Evolutionary conservation across 2,888 invertebrate species (phyloP).

Genomic region (Pedicia rivosa): DNA sequence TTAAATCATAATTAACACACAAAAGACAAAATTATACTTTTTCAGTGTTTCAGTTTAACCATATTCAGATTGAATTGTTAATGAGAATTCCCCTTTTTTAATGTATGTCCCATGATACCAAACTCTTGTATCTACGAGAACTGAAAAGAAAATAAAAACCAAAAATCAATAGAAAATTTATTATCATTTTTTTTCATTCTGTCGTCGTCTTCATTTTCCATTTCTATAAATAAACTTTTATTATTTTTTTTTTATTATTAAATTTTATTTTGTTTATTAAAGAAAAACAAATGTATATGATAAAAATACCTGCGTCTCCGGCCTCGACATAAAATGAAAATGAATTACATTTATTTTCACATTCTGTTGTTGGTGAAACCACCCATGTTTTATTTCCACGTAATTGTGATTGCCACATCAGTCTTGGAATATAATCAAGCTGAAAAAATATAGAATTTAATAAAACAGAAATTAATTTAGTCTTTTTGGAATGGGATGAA

Average conservation of each 20-base stretch:
- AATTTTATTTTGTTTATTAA: neutral
- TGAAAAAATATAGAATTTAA: constrained; percentile 24
- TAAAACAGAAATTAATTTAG: neutral
- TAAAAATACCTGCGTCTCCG: constrained; percentile 61
- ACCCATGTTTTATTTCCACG: constrained; percentile 74
- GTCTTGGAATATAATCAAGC: constrained; percentile 79
- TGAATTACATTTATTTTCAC: constrained; percentile 56
- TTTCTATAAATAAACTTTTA: too few relatives aligned
- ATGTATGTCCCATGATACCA: constrained; percentile 87
- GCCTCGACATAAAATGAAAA: constrained; percentile 66
- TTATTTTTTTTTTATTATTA: constrained; percentile 5
- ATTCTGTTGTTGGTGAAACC: constrained; percentile 73
- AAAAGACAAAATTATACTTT: too few relatives aligned
- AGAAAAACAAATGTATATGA: too few relatives aligned
- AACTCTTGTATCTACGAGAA: constrained; percentile 73
- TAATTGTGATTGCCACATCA: constrained; percentile 91
- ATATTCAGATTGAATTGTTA: constrained; percentile 85
- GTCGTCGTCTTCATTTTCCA: too few relatives aligned
- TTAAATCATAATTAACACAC: too few relatives aligned
- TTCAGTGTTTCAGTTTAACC: too few relatives aligned
- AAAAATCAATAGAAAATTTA: constrained; percentile 2
- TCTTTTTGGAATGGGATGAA: neutral
- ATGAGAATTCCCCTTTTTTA: constrained; percentile 62
- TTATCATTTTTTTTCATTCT: neutral
- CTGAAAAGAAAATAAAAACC: constrained; percentile 31